Base-by-base conservation (phyloP, 1,140 invertebrate species). In the Drosophila grimshawi region DNA sequence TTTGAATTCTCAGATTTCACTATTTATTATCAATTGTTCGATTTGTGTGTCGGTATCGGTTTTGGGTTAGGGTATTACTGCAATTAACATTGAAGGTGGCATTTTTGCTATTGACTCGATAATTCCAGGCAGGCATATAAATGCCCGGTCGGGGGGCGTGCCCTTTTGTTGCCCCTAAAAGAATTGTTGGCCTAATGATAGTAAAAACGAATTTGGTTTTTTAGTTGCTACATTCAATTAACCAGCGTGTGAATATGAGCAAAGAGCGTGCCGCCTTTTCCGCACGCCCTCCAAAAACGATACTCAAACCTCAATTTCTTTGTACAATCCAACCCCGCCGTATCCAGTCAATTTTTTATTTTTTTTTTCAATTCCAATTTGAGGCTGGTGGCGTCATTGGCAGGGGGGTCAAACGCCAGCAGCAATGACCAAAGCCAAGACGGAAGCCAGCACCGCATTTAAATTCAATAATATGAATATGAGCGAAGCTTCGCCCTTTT, bases 101-200 rank as follows among this genome's bases (percentile, higher is more conserved):
- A 86, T 46, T 80, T 86, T 86, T 86, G 83, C 79, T 77, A 86
- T 88, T 75, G 67, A 79, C 83, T 72, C 76, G 83, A 88, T 70
- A 82, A 30, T 88, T 86, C 51, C 72, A 78, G 65, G 65, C 66
- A 78, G 55, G 27, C 39, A 43, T 19, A 43, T 11, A 39, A 48
- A 63, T 62, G 37, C 29, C 64, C 35, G 6, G 11, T 3, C 39
- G 7, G 43, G 33, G 39, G 70, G 70, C 70, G 64, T 67, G 48
- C 62, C 41, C 33, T 43, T 8, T 37, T 5, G 11, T 59, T 49
- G 64, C 56, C 64, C 48, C 64, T 35, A 35, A 62, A 49, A 8
- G 46, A 49, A 52, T 37, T 51, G 37, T 45, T 63, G 59, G 57
- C 66, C 76, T 86, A 86, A 88, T 88, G 83, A 80, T 86, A 80